Percentiles rank a stretch among this genome's conserved stretches.
These are phyloP conservation scores for Morone saxatilis DNA, from an alignment of 2,113 vertebrate species.

Conservation along the genomic window DNA sequence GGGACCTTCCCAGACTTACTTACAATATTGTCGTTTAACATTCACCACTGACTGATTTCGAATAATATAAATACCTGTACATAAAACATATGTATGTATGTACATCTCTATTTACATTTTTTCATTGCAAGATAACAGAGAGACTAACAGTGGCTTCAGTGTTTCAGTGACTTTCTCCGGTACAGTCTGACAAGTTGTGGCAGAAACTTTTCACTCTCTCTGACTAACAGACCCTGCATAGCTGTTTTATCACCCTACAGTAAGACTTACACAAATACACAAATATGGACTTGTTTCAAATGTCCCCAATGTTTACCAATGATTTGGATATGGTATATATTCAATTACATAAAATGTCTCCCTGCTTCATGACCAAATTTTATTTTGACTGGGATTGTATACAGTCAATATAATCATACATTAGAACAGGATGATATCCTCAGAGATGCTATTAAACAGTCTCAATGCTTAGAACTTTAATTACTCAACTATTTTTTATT, in stretches of 20 bases:
- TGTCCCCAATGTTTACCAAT: neutral
- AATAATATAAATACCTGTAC: neutral
- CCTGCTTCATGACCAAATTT: neutral
- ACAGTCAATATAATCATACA: neutral
- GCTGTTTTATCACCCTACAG: conserved; percentile 17
- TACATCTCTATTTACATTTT: neutral
- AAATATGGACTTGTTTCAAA: neutral
- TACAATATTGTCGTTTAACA: no score
- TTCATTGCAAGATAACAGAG: neutral
- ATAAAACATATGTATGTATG: neutral
- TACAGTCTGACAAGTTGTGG: neutral
- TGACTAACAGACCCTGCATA: neutral
- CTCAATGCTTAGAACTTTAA: conserved; percentile 11
- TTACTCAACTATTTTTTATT: conserved; percentile 28
- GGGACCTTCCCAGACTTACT: neutral
- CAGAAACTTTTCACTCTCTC: neutral
- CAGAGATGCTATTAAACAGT: neutral
- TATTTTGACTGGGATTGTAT: neutral
- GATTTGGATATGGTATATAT: neutral
- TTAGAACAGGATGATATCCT: neutral
- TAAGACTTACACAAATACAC: conserved; percentile 10
- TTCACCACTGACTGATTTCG: no score
- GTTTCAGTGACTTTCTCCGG: conserved; percentile 4
- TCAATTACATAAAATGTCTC: neutral
- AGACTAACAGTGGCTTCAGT: conserved; percentile 15